phyloP scores from a whole-genome alignment of 2,113 vertebrate genomes.

The Athene noctua region DNA sequence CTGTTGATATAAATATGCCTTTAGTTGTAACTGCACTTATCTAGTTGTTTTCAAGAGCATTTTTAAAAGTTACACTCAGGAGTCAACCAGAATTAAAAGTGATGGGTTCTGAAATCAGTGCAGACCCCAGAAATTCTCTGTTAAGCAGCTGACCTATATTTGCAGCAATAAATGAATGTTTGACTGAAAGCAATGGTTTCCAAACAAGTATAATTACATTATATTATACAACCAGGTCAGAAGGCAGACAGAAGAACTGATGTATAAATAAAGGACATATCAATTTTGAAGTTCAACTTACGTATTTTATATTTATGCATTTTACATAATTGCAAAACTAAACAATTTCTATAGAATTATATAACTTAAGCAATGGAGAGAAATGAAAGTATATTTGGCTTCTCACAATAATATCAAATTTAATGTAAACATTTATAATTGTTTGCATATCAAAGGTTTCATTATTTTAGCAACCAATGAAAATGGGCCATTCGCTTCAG shows the following conservation, averaged over 20 bases:
- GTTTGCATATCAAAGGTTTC: constrained; percentile 1
- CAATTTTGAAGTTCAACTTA: background rate
- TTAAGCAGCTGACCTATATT: background rate
- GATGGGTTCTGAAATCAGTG: background rate
- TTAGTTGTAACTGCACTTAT: background rate
- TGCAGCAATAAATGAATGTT: background rate
- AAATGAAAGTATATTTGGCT: background rate
- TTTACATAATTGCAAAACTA: background rate
- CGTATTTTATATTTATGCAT: background rate
- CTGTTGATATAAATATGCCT: background rate
- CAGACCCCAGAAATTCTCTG: background rate
- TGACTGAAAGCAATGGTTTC: background rate
- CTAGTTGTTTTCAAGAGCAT: background rate
- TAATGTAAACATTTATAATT: background rate
- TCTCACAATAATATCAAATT: background rate
- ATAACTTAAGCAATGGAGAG: background rate
- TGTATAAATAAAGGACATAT: background rate
- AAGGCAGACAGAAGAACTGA: background rate
- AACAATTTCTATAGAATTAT: background rate
- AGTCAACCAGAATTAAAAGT: background rate
- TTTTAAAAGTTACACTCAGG: background rate
- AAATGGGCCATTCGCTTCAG: background rate
- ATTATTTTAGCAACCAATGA: background rate
- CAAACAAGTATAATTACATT: background rate
- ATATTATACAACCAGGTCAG: background rate